These are phyloP conservation scores for Rhopalosiphum nymphaeae DNA, from an alignment of 2,888 invertebrate genomes.

Conservation along the genomic window DNA sequence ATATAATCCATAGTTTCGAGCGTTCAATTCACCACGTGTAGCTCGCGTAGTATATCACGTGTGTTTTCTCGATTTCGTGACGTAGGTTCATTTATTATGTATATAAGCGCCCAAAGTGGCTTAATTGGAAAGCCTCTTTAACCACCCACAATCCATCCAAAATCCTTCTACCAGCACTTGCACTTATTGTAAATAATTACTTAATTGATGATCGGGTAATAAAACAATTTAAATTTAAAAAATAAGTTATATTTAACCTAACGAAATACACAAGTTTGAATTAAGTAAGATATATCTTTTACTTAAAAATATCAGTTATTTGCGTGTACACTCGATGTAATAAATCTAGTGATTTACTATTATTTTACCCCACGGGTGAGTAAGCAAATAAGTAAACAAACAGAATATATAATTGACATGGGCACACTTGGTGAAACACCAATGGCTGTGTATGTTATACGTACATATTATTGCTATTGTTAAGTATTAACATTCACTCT, in stretches of 20 bases:
- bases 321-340: background rate
- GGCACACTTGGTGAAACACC: background rate
- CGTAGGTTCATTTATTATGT: background rate
- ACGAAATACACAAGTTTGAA: background rate
- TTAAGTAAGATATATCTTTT: background rate
- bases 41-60: background rate
- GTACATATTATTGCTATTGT: background rate
- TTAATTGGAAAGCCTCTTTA: background rate
- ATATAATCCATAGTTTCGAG: background rate
- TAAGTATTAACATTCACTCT: background rate
- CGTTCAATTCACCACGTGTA: background rate
- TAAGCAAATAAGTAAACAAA: background rate
- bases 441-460: rapidly evolving
- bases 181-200: background rate
- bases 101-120: background rate
- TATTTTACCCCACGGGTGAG: background rate
- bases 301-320: background rate
- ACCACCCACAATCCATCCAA: background rate
- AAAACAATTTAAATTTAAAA: background rate
- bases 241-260: background rate
- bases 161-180: background rate
- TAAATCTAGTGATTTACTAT: background rate
- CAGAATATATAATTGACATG: background rate
- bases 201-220: background rate
- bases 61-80: background rate